Evolutionary conservation across 2,888 invertebrate genomes (phyloP).

Genomic region (Drepanosiphum platanoidis): DNA sequence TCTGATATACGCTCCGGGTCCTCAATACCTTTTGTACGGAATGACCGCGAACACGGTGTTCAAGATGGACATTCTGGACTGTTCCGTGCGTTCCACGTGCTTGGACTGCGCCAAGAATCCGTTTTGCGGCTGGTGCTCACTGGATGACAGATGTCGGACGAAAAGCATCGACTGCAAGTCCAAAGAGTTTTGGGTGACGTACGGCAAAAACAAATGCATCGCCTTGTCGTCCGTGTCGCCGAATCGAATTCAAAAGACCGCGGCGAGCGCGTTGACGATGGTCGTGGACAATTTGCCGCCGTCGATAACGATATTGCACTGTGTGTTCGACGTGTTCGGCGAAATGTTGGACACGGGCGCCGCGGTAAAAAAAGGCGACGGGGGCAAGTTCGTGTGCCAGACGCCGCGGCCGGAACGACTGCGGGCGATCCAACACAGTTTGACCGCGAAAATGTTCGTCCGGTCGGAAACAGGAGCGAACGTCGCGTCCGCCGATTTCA

Average conservation of each 20-base stretch:
- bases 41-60: slow-evolving; percentile 91
- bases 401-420: slow-evolving; percentile 93
- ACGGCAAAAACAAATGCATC: slow-evolving; percentile 95
- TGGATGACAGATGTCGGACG: slow-evolving; percentile 97
- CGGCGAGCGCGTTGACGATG: slow-evolving; percentile 89
- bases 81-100: slow-evolving; percentile 89
- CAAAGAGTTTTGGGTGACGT: slow-evolving; percentile 97
- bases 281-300: slow-evolving; percentile 95
- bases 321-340: slow-evolving; percentile 92
- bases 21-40: slow-evolving; percentile 90
- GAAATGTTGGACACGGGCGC: slow-evolving; percentile 91
- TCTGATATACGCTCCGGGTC: slow-evolving; percentile 90
- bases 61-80: slow-evolving; percentile 94
- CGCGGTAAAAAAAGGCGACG: slow-evolving; percentile 87
- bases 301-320: slow-evolving; percentile 87
- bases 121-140: slow-evolving; percentile 97
- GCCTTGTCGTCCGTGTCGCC: slow-evolving; percentile 93
- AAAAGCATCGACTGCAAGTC: too few relatives aligned
- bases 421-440: slow-evolving; percentile 92
- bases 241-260: slow-evolving; percentile 90
- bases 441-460: slow-evolving; percentile 92
- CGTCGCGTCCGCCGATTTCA: slow-evolving; percentile 96
- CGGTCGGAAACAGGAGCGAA: slow-evolving; percentile 91
- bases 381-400: slow-evolving; percentile 94
- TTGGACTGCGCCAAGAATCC: slow-evolving; percentile 94